Evolutionary conservation across 2,888 invertebrate genomes (phyloP).

Genomic region (Noctuana brunneofusca): DNA sequence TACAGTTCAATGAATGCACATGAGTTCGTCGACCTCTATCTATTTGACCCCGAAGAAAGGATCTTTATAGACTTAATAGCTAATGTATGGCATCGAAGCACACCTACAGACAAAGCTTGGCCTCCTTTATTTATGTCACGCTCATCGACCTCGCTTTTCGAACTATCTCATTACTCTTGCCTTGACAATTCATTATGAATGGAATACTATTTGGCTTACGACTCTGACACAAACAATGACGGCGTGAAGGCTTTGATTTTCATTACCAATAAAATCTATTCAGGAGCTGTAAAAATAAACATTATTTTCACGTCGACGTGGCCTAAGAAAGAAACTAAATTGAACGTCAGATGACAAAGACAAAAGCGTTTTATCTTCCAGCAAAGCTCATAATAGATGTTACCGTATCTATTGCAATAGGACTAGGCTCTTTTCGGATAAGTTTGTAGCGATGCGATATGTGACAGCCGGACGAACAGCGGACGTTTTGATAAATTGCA

Average conservation of each 20-base stretch:
- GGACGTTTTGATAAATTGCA: slow-evolving; percentile 78
- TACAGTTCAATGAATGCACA: slow-evolving; percentile 68
- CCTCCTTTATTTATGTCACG: slow-evolving; percentile 71
- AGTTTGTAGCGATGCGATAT: slow-evolving; percentile 44
- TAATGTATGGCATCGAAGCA: slow-evolving; percentile 57
- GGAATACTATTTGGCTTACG: slow-evolving; percentile 28
- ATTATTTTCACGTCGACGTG: slow-evolving; percentile 16
- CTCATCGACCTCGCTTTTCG: slow-evolving; percentile 45
- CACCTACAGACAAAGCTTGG: slow-evolving; percentile 55
- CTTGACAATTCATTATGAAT: slow-evolving; percentile 26
- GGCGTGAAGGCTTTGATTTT: slow-evolving; percentile 24
- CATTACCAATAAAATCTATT: slow-evolving; percentile 26
- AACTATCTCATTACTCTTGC: slow-evolving; percentile 31
- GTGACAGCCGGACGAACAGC: slow-evolving; percentile 44
- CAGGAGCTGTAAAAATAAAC: slow-evolving; percentile 31
- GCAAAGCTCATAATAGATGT: slow-evolving; percentile 58
- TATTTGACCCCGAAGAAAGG: slow-evolving; percentile 68
- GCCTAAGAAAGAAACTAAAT: slow-evolving; percentile 29
- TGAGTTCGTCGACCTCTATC: slow-evolving; percentile 69
- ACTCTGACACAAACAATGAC: slow-evolving; percentile 23
- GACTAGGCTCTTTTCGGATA: slow-evolving; percentile 52
- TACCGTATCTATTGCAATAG: slow-evolving; percentile 26
- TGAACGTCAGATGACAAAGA: slow-evolving; percentile 53
- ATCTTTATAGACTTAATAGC: slow-evolving; percentile 68
- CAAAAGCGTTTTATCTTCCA: slow-evolving; percentile 56